Base-by-base conservation (phyloP, 2,888 invertebrate genomes). In the Cerceris rybyensis region DNA sequence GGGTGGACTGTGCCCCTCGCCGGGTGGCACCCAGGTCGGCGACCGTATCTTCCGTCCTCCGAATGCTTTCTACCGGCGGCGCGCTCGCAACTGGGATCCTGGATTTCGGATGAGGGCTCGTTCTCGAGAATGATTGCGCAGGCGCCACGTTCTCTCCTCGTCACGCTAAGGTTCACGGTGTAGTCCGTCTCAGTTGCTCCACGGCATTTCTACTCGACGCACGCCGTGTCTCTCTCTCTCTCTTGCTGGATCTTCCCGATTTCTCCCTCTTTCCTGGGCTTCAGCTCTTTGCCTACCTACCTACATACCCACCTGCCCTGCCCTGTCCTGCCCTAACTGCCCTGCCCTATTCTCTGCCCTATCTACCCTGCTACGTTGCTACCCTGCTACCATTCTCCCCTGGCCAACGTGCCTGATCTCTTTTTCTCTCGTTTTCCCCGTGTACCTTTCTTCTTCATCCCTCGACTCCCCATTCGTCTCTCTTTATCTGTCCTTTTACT, bases 41-140 rank as follows among this genome's bases (percentile, higher is more conserved):
- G 84, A 83, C 84, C 75, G 77, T 77, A 52, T 74, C 75, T 75
- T 80, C 65, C 59, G 60, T 82, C 78, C 82, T 72, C 77, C 83
- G 83, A 82, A 78, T 76, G 75, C 68, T 75, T 65, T 86, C 79
- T 86, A 80, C 77, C 84, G 86, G 81, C 84, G 86, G 85, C 86
- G 85, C 86, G 85, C 74, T 84, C 84, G 80, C 86, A 80, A 86
- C 86, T 86, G 86, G 84, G 78, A 85, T 86, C 86, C 86, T 81
- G 85, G 86, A 84, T 86, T 80, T 84, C 80, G 78, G 81, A 81
- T 78, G 83, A 80, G 85, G 73, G 75, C 82, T 72, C 79, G 84
- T 82, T 82, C 84, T 79, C 77, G 68, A 76, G 73, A 73, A 74
- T 80, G 71, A 82, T 41, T 81, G 69, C 85, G 85, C 85, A 85